Base-by-base conservation (phyloP, 2,113 vertebrate species). In the Lucifuga dentata region DNA sequence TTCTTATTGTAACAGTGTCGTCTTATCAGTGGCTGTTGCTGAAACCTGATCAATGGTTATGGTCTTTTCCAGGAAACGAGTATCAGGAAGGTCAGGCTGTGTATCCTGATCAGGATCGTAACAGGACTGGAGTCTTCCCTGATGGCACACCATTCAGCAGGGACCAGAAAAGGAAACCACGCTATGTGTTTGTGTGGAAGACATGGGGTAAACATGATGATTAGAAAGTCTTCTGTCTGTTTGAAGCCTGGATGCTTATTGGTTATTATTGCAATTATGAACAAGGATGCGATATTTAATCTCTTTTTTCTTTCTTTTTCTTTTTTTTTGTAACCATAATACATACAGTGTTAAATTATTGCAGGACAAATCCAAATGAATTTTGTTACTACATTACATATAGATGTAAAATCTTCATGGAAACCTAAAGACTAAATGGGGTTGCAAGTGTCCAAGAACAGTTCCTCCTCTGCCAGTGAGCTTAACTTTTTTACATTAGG, bases 101-200 rank as follows among this genome's bases (percentile, higher is more conserved):
- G n/a, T 98, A 95, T 81, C 91, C 93, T 0, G 92, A 92, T 13
- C 82, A 89, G 52, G 88, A 80, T 35, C 17, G 58, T 0, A 70
- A 81, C 8, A 59, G 73, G 16, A 79, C 59, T 0, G 92, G 93
- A 2, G 24, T 93, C 35, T 98, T 97, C 73, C 96, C 96, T 1
- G 93, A 98, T 0, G 96, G 96, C 1, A 86, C 74, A 2, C 89
- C 92, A 0, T 93, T 96, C 62, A 90, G 86, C 12, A 51, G 73
- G 60, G 81, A 39, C 17, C 88, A 33, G 46, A 26, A 68, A 5
- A 93, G 55, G 53, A 93, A 86, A 0, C 92, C 93, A 16, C 92
- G 58, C 38, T 98, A 96, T 20, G 93, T 98, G 76, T 98, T 94
- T 44, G 95, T 98, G 63, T 98, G 96, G 96, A 96, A 96, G 89